These are phyloP conservation scores for Alethe diademata DNA, from an alignment of 2,113 vertebrate genomes.

Conservation along the genomic window DNA sequence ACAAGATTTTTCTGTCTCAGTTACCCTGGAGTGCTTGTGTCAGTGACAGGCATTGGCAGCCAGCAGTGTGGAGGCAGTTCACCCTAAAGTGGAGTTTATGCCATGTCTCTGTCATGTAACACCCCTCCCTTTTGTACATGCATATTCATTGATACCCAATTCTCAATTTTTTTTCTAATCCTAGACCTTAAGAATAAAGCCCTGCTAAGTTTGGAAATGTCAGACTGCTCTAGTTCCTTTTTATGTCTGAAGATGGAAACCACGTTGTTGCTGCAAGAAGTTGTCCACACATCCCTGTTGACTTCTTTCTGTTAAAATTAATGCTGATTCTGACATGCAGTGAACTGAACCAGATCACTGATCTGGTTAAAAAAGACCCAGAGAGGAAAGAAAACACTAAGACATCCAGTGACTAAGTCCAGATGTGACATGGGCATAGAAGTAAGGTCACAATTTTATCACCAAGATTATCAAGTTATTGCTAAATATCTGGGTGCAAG, in stretches of 20 bases:
- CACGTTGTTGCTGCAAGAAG: neutral
- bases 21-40: neutral
- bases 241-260: neutral
- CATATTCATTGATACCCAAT: neutral
- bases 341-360: neutral
- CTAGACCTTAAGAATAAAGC: neutral
- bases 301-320: neutral
- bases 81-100: neutral
- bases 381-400: neutral
- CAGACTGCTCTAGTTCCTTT: neutral
- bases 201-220: neutral
- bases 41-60: neutral
- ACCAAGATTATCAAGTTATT: neutral
- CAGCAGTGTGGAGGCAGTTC: neutral
- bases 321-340: neutral
- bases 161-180: neutral
- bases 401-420: neutral
- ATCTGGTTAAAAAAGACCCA: neutral
- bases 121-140: neutral
- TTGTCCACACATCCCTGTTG: neutral
- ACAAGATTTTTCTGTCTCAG: neutral
- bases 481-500: neutral
- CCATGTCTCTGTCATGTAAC: neutral
- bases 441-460: neutral
- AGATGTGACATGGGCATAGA: neutral